Evolutionary conservation across 2,113 vertebrate species (phyloP).

Genomic region (Loxodonta africana): DNA sequence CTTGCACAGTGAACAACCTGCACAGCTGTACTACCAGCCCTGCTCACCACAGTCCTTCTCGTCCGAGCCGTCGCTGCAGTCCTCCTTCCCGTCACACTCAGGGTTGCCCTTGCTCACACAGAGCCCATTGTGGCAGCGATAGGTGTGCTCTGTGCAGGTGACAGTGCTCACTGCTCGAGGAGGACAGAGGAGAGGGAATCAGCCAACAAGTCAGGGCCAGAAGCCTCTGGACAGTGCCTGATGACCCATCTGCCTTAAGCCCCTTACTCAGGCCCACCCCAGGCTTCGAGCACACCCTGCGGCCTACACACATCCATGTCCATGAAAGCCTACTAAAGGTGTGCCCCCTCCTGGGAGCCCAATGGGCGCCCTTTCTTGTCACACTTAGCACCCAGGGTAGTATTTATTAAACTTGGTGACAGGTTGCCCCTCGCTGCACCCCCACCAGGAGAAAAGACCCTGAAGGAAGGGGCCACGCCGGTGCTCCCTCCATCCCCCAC

Average conservation of each 20-base stretch:
- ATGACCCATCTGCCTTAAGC: neutral
- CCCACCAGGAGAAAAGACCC: neutral
- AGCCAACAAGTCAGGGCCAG: neutral
- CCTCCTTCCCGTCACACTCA: constrained; percentile 90
- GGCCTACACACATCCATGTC: neutral
- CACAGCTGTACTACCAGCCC: neutral
- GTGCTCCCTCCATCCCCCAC: neutral
- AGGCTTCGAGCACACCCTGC: neutral
- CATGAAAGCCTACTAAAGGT: neutral
- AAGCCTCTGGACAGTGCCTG: neutral
- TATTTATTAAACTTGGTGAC: neutral
- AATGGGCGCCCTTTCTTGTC: rapidly evolving
- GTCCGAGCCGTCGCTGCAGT: constrained; percentile 93
- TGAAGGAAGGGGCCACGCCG: neutral
- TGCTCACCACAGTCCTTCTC: constrained; percentile 92
- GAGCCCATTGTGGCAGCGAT: constrained; percentile 88
- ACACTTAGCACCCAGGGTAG: neutral
- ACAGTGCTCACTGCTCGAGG: neutral
- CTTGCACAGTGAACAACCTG: neutral
- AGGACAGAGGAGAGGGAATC: neutral
- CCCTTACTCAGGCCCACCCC: neutral
- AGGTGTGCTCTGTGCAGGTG: constrained; percentile 89
- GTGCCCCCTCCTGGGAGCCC: neutral
- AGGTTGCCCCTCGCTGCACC: neutral
- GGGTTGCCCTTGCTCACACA: constrained; percentile 94